These are phyloP conservation scores for Darevskia mixta DNA, from an alignment of 2,797 vertebrate genomes.

Conservation along the genomic window DNA sequence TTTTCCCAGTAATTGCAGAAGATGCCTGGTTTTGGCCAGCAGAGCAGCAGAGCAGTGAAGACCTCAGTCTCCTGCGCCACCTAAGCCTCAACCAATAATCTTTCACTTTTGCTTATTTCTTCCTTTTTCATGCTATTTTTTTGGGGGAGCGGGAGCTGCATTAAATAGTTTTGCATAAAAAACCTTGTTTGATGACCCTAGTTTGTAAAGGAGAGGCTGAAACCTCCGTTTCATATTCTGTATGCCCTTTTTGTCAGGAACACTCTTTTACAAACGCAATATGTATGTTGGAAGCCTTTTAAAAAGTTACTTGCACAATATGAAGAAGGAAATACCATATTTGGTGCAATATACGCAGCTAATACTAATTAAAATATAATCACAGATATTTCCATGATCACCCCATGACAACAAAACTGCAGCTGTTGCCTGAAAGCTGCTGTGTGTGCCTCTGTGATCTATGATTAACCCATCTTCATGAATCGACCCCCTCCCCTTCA, in stretches of 20 bases:
- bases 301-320: neutral
- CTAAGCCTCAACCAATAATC: neutral
- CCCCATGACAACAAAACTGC: conserved; percentile 8
- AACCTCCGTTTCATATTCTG: neutral
- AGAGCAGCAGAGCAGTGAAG: too few relatives aligned
- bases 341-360: neutral
- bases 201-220: conserved; percentile 11
- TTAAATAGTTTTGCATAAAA: conserved; percentile 4
- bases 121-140: conserved; percentile 21
- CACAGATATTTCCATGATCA: conserved; percentile 7
- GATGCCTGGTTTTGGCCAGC: too few relatives aligned
- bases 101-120: conserved; percentile 32
- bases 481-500: neutral
- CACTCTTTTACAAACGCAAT: neutral
- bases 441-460: neutral
- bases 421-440: conserved; percentile 19
- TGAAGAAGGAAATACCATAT: neutral
- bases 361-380: conserved; percentile 26
- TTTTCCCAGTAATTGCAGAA: too few relatives aligned
- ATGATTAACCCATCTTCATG: neutral
- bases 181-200: neutral
- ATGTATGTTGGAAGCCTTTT: neutral
- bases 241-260: neutral
- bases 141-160: neutral
- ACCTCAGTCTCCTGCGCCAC: too few relatives aligned